A percentile compares a stretch with the other conserved stretches of the same genome.
These are phyloP conservation scores for Gonatopus flavifemur DNA, from an alignment of 1,140 invertebrate genomes.

Conservation along the genomic window DNA sequence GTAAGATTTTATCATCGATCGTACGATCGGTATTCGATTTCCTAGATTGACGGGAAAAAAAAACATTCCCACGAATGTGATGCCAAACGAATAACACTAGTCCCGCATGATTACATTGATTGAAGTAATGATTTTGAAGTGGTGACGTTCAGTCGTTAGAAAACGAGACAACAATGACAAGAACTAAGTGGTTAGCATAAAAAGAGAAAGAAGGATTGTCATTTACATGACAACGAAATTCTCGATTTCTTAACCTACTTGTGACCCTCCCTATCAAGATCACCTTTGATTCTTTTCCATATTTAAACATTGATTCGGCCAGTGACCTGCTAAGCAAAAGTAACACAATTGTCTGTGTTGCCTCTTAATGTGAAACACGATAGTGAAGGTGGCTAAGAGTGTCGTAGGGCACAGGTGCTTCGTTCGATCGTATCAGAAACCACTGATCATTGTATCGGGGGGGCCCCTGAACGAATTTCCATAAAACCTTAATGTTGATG, in stretches of 20 bases:
- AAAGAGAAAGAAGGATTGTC: too few relatives aligned
- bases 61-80: constrained; percentile 4
- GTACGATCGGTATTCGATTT: constrained; percentile 26
- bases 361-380: constrained; percentile 12
- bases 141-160: constrained; percentile 34
- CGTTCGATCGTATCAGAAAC: constrained; percentile 46
- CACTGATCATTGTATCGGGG: constrained; percentile 50
- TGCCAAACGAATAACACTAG: too few relatives aligned
- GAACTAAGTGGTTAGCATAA: too few relatives aligned
- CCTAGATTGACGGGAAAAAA: constrained; percentile 19
- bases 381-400: constrained; percentile 24
- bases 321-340: constrained; percentile 50
- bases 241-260: constrained; percentile 41
- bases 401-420: constrained; percentile 52
- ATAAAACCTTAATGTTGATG: too few relatives aligned
- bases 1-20: too few relatives aligned
- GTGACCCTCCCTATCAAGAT: constrained; percentile 53
- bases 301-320: constrained; percentile 52
- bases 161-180: constrained; percentile 27
- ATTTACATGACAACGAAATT: constrained; percentile 58
- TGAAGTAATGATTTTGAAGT: too few relatives aligned
- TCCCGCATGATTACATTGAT: too few relatives aligned
- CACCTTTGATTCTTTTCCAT: constrained; percentile 54
- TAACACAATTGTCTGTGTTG: constrained; percentile 16
- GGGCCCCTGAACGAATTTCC: constrained; percentile 29